phyloP scores from a whole-genome alignment of 92 coral and sea anemone genomes.

The Muricea muricata region DNA sequence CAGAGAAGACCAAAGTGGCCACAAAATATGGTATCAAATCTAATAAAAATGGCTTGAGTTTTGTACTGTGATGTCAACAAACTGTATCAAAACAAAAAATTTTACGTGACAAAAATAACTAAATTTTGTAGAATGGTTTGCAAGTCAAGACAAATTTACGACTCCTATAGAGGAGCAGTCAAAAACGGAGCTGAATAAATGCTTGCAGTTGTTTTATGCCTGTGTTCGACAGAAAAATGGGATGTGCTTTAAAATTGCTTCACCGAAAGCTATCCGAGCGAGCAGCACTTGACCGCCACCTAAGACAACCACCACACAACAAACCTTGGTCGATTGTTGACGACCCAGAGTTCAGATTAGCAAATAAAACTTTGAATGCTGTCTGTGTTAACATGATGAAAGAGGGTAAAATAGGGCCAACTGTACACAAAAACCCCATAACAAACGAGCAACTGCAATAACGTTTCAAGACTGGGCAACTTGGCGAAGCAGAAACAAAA shows the following conservation, averaged over 20 bases:
- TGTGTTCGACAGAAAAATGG: no score
- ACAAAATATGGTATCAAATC: no score
- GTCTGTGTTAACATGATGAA: conserved; percentile 48
- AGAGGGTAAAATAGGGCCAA: conserved; percentile 57
- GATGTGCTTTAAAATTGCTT: no score
- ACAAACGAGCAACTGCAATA: conserved; percentile 55
- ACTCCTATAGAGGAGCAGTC: not conserved
- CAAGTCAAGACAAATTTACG: not conserved
- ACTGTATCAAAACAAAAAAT: no score
- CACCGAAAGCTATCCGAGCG: no score
- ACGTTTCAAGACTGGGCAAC: conserved; percentile 27
- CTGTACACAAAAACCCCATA: conserved; percentile 68
- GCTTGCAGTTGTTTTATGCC: no score
- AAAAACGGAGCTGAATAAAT: not conserved
- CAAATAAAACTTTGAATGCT: conserved; percentile 60
- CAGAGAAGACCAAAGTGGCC: no score
- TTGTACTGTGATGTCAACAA: no score
- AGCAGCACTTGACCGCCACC: not conserved
- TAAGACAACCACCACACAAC: conserved; percentile 32
- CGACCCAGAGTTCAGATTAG: conserved; percentile 58
- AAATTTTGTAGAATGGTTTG: not conserved
- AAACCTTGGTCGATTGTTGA: conserved; percentile 48
- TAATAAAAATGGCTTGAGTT: no score
- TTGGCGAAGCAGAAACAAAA: conserved; percentile 68
- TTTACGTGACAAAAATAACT: no score